These are phyloP conservation scores for Ladona fulva DNA, from an alignment of 1,140 invertebrate species.

Conservation along the genomic window DNA sequence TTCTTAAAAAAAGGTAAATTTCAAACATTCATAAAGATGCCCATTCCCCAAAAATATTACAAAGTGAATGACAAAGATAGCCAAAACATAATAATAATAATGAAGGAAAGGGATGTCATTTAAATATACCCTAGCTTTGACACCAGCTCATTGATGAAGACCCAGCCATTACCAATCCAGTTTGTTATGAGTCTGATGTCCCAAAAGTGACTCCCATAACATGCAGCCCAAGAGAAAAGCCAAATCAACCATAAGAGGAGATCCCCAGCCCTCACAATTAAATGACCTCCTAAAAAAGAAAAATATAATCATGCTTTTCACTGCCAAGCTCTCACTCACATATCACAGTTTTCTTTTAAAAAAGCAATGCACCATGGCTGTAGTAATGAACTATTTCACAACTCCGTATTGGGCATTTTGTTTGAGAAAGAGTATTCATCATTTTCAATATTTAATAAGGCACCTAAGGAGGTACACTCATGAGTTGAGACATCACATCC, in stretches of 20 bases:
- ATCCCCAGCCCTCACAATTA: background rate
- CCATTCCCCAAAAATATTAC: background rate
- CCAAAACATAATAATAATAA: background rate
- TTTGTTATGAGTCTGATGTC: background rate
- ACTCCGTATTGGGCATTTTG: background rate
- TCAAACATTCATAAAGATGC: background rate
- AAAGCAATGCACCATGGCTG: background rate
- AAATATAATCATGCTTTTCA: background rate
- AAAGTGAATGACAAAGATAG: background rate
- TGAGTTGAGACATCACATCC: background rate
- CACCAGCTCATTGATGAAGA: background rate
- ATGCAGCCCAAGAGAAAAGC: slow-evolving; percentile 7
- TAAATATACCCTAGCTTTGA: slow-evolving; percentile 6
- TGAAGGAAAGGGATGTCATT: background rate
- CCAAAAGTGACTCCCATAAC: background rate
- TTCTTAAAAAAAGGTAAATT: background rate
- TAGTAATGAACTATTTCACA: background rate
- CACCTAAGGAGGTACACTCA: background rate
- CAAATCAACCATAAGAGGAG: background rate
- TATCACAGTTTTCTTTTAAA: background rate
- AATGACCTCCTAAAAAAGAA: background rate
- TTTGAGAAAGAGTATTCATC: background rate
- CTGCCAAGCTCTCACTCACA: background rate
- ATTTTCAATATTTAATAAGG: background rate
- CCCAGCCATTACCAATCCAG: background rate